These are phyloP conservation scores for Keiferia lycopersicella DNA, from an alignment of 2,888 invertebrate species.

Conservation along the genomic window DNA sequence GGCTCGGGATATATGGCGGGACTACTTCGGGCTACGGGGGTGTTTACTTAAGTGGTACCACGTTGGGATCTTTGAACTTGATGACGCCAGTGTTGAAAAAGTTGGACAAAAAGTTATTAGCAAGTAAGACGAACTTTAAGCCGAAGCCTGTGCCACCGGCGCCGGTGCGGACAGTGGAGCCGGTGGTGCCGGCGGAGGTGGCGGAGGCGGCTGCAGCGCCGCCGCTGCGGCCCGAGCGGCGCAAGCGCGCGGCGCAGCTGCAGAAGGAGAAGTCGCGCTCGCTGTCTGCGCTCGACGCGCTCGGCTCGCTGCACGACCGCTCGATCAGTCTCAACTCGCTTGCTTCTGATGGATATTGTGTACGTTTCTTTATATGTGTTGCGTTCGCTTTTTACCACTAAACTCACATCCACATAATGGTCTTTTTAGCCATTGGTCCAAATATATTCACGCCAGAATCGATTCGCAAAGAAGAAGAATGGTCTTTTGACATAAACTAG, in stretches of 20 bases:
- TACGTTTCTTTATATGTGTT: constrained; percentile 73
- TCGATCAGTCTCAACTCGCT: constrained; percentile 86
- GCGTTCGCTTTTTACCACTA: background rate
- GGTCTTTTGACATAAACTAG: no score
- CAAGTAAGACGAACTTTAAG: constrained; percentile 76
- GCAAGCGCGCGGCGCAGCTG: constrained; percentile 54
- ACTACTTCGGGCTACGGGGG: constrained; percentile 86
- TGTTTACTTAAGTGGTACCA: constrained; percentile 82
- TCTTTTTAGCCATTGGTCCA: no score
- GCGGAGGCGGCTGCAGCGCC: constrained; percentile 40
- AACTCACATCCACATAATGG: no score
- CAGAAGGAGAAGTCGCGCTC: constrained; percentile 73
- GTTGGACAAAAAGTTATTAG: constrained; percentile 71
- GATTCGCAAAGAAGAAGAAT: no score
- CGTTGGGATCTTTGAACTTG: constrained; percentile 81
- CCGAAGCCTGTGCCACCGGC: constrained; percentile 68
- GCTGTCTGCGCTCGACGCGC: constrained; percentile 61
- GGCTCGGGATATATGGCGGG: constrained; percentile 81
- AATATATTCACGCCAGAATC: no score
- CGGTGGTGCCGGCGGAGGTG: constrained; percentile 37
- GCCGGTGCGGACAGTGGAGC: constrained; percentile 51
- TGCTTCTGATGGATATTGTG: constrained; percentile 92
- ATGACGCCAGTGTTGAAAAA: constrained; percentile 79
- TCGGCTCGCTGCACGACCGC: constrained; percentile 68
- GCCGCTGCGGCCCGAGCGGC: constrained; percentile 67